phyloP scores from a whole-genome alignment of 2,113 vertebrate species.

The Platysteira castanea region DNA sequence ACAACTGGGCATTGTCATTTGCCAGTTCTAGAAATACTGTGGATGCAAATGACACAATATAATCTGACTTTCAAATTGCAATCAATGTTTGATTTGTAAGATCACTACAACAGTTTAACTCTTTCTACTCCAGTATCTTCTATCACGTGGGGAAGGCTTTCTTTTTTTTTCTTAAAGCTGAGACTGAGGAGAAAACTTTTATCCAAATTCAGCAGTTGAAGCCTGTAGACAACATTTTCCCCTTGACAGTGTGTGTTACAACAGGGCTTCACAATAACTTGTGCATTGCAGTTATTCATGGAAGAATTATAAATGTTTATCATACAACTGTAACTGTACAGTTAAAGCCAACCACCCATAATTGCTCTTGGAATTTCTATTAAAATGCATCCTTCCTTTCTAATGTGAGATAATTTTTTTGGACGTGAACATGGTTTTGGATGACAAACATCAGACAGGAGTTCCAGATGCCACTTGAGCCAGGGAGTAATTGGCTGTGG shows the following conservation, averaged over 20 bases:
- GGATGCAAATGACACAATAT: neutral
- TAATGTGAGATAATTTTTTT: neutral
- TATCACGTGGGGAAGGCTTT: neutral
- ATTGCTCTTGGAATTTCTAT: neutral
- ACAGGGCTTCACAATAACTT: neutral
- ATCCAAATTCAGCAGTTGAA: neutral
- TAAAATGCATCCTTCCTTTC: neutral
- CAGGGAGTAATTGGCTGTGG: neutral
- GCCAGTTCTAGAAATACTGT: neutral
- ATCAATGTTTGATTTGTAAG: neutral
- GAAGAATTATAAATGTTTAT: neutral
- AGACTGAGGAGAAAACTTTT: neutral
- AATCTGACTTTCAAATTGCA: constrained; percentile 23
- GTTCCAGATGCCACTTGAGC: neutral
- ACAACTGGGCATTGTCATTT: neutral
- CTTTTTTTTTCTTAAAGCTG: neutral
- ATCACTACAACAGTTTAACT: neutral
- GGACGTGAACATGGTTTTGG: neutral
- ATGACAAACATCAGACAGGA: neutral
- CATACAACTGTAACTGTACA: neutral
- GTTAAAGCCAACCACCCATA: neutral
- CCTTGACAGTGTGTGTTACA: neutral
- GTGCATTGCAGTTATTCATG: neutral
- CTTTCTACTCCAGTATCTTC: neutral
- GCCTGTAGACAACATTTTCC: neutral